phyloP scores from a whole-genome alignment of 2,888 invertebrate genomes.

The Melieria picta region DNA sequence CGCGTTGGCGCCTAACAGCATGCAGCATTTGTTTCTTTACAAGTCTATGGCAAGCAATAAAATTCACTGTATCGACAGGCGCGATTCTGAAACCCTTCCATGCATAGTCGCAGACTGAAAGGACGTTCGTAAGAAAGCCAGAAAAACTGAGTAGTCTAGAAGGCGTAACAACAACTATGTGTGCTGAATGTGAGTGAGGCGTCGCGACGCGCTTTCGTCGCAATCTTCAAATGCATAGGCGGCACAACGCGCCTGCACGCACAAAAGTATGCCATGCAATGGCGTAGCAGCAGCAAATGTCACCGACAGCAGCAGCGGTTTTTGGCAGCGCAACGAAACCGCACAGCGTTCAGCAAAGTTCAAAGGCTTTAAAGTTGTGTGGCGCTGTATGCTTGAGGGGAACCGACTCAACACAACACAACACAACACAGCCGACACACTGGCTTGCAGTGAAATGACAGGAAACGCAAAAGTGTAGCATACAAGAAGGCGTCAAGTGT shows the following conservation, averaged over 20 bases:
- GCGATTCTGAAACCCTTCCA: no score
- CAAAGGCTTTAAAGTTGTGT: background rate
- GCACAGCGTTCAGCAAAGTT: background rate
- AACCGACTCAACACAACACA: background rate
- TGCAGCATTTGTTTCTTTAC: background rate
- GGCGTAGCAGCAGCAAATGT: background rate
- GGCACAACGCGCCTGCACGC: background rate
- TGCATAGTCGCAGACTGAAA: no score
- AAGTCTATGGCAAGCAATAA: background rate
- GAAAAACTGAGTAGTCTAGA: conserved; percentile 14
- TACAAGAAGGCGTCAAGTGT: conserved; percentile 1
- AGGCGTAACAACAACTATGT: conserved; percentile 13
- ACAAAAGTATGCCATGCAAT: conserved; percentile 1
- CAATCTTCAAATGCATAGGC: no score
- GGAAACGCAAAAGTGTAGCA: conserved; percentile 16
- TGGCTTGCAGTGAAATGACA: background rate
- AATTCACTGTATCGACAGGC: background rate
- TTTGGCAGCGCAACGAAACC: conserved; percentile 8
- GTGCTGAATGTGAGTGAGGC: background rate
- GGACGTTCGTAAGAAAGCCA: background rate
- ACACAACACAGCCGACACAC: background rate
- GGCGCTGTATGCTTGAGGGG: background rate
- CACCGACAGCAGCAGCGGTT: background rate
- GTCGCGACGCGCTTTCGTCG: background rate
- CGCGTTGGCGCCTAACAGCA: conserved; percentile 24